Conservation (phyloP, 1,140 invertebrate species). For the Drosophila saltans region DNA sequence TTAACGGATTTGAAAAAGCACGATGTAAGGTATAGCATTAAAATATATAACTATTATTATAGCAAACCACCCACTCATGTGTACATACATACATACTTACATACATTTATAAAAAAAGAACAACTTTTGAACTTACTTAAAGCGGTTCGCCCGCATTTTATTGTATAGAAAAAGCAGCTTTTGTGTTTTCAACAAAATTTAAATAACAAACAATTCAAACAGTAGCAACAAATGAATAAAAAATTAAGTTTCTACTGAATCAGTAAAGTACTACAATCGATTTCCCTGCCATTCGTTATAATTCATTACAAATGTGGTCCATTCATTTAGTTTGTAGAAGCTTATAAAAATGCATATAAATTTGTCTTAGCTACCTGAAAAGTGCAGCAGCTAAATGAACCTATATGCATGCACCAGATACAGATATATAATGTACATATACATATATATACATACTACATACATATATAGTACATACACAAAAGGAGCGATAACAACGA, state of each 20-base stretch:
- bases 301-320: slow-evolving; percentile 11
- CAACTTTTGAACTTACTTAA: slow-evolving; percentile 45
- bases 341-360: slow-evolving; percentile 1
- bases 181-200: not conserved
- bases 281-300: slow-evolving; percentile 17
- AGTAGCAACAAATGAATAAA: slow-evolving; percentile 24
- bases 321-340: not conserved
- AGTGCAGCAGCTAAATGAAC: not conserved
- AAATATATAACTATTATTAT: not conserved
- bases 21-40: not conserved
- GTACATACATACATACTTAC: too few relatives aligned
- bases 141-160: not conserved
- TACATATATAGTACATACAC: slow-evolving; percentile 41
- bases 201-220: slow-evolving; percentile 1
- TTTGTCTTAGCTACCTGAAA: slow-evolving; percentile 6
- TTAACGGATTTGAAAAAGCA: slow-evolving; percentile 37
- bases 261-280: not conserved
- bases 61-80: not conserved
- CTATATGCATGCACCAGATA: not conserved
- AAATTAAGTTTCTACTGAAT: slow-evolving; percentile 1
- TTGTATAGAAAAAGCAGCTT: not conserved
- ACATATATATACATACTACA: not conserved
- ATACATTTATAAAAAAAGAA: not conserved
- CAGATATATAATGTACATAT: not conserved
- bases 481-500: slow-evolving; percentile 77